Evolutionary conservation across 1,140 invertebrate genomes (phyloP).

Genomic region (Pseudoatta argentina): DNA sequence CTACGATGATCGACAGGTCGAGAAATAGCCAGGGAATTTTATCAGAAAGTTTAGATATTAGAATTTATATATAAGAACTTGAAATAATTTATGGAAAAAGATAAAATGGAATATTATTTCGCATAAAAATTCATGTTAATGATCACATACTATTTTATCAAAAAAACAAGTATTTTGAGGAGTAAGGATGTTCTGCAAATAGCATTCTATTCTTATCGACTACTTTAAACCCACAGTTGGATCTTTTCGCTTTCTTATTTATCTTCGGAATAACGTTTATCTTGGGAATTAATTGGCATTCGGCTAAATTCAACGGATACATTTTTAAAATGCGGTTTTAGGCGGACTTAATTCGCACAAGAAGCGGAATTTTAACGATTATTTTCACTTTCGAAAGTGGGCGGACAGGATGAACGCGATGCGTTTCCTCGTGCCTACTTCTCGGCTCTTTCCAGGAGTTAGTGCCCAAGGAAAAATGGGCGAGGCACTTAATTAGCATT

Average conservation of each 20-base stretch:
- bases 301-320: background rate
- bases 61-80: background rate
- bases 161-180: background rate
- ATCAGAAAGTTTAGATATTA: background rate
- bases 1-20: background rate
- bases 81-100: background rate
- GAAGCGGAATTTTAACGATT: slow-evolving; percentile 9
- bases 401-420: slow-evolving; percentile 7
- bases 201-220: slow-evolving; percentile 1
- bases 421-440: background rate
- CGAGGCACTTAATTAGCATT: slow-evolving; percentile 81
- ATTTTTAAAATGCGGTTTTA: background rate
- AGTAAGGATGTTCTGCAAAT: background rate
- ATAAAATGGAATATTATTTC: background rate
- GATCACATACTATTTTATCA: background rate
- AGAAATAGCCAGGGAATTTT: background rate
- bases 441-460: slow-evolving; percentile 35
- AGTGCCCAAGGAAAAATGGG: slow-evolving; percentile 69
- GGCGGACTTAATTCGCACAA: background rate
- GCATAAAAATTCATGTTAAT: background rate
- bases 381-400: slow-evolving; percentile 74
- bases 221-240: background rate
- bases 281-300: slow-evolving; percentile 15
- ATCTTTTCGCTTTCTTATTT: background rate
- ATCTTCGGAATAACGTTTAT: background rate